A percentile compares a stretch with the other conserved stretches of the same genome.
Conservation (phyloP, 2,888 invertebrate species). For the Gymnoscelis rufifasciata region DNA sequence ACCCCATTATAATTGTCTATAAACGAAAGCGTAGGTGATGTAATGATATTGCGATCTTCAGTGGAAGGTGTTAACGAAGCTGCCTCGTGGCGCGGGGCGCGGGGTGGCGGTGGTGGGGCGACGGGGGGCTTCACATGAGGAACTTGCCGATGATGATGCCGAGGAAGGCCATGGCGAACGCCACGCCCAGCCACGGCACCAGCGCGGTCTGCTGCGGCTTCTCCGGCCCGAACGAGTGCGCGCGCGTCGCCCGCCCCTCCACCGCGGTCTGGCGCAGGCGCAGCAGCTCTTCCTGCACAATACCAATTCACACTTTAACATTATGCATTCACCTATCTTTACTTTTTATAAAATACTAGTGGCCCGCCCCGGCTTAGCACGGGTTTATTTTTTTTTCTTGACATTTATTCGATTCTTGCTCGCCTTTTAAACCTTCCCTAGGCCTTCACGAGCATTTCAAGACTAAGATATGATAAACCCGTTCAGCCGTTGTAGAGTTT, state of each 20-base stretch:
- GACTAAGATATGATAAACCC: too few species aligned
- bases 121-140: slow-evolving; percentile 82
- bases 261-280: slow-evolving; percentile 75
- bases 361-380: too few species aligned
- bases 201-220: slow-evolving; percentile 78
- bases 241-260: slow-evolving; percentile 57
- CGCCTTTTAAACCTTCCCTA: too few species aligned
- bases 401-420: too few species aligned
- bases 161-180: slow-evolving; percentile 83
- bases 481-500: too few species aligned
- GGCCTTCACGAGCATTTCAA: too few species aligned
- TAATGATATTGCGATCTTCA: slow-evolving; percentile 15
- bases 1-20: slow-evolving; percentile 8
- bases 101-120: slow-evolving; percentile 52
- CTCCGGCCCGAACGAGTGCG: slow-evolving; percentile 74
- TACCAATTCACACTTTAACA: too few species aligned
- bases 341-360: too few species aligned
- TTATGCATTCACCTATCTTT: too few species aligned
- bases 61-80: slow-evolving; percentile 35
- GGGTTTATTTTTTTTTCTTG: too few species aligned
- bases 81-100: slow-evolving; percentile 53
- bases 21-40: slow-evolving; percentile 6
- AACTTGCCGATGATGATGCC: slow-evolving; percentile 90
- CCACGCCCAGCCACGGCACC: slow-evolving; percentile 82
- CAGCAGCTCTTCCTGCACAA: slow-evolving; percentile 81